phyloP scores from a whole-genome alignment of 2,797 vertebrate genomes.

The Typhlichthys eigenmanni region DNA sequence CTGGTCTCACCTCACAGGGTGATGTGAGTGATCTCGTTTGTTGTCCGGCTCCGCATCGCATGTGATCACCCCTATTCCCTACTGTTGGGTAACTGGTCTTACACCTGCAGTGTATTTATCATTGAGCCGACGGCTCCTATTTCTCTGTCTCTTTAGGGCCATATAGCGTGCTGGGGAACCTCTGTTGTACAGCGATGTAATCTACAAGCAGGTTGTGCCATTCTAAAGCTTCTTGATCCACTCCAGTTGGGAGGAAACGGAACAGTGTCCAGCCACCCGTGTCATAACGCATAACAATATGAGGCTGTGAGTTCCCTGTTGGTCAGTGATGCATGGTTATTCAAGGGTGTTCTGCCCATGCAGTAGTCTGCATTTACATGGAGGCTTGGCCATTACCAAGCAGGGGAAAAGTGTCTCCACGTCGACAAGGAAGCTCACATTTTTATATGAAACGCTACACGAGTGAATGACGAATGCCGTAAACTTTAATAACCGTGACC shows the following conservation, averaged over 20 bases:
- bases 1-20: conserved; percentile 15
- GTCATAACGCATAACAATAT: background rate
- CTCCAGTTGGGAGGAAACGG: background rate
- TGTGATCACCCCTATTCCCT: background rate
- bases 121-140: background rate
- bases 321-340: conserved; percentile 14
- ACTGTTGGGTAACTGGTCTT: background rate
- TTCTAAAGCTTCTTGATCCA: background rate
- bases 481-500: background rate
- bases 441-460: background rate
- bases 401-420: conserved; percentile 8
- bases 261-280: background rate
- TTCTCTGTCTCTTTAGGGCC: background rate
- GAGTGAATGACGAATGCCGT: background rate
- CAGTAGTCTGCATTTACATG: background rate
- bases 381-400: background rate
- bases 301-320: background rate
- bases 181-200: no score
- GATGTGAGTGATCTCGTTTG: background rate
- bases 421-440: conserved; percentile 4
- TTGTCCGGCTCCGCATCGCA: no score
- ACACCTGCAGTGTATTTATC: conserved; percentile 11
- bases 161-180: background rate
- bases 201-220: background rate
- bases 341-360: background rate